Percentiles rank a stretch among this genome's conserved stretches.
Conservation (phyloP, 2,797 vertebrate genomes). For the Gephyroberyx darwinii region DNA sequence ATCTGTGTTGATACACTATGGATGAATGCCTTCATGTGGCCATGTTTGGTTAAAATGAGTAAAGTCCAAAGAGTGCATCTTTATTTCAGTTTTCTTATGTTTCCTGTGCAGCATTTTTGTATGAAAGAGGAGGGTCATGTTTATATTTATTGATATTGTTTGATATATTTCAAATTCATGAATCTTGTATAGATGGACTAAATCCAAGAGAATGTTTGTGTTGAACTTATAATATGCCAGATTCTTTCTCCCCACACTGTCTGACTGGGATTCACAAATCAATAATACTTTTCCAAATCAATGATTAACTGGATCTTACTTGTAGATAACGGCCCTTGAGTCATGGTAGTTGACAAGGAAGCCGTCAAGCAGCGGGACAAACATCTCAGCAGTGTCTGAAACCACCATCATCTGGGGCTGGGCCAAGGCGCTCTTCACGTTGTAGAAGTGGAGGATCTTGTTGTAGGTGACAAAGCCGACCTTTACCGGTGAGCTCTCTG, state of each 20-base stretch:
- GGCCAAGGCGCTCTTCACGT: slow-evolving; percentile 94
- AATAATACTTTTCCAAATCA: background rate
- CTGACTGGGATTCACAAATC: background rate
- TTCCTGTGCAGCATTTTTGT: background rate
- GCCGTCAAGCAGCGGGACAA: slow-evolving; percentile 94
- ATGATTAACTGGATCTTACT: slow-evolving; percentile 77
- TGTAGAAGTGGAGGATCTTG: slow-evolving; percentile 97
- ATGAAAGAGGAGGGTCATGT: background rate
- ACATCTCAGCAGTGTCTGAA: slow-evolving; percentile 93
- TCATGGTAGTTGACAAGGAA: slow-evolving; percentile 95
- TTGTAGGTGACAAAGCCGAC: slow-evolving; percentile 98
- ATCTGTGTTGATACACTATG: background rate
- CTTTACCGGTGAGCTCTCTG: slow-evolving; percentile 84
- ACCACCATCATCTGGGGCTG: slow-evolving; percentile 99
- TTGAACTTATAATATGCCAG: background rate
- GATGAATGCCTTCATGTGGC: too few species aligned
- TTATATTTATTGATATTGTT: background rate
- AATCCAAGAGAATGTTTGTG: background rate
- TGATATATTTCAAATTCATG: background rate
- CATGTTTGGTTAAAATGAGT: too few species aligned
- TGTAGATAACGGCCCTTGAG: slow-evolving; percentile 89
- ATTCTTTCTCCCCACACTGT: background rate
- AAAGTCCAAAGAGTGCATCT: too few species aligned
- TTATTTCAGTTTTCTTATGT: background rate
- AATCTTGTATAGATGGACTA: background rate